Evolutionary conservation across 2,888 invertebrate species (phyloP), one percentile per base, ranked within the genome.

Genomic region (Mechanitis messenoides): DNA sequence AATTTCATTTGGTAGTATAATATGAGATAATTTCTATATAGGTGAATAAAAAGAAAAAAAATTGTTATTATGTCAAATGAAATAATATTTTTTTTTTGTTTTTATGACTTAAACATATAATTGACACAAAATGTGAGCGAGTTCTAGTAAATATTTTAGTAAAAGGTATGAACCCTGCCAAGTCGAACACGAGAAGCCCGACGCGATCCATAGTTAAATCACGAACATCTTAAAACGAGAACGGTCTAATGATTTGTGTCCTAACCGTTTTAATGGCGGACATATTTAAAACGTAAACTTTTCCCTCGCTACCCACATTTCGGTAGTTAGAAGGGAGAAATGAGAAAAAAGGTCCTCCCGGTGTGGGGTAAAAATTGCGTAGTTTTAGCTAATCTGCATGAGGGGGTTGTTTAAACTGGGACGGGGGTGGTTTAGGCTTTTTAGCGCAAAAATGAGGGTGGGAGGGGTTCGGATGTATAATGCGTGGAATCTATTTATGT

Each of bases 371-470:
- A 92, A 92, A 92, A 92, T 92, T 91, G 91, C 92, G 92, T 92
- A 92, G 92, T 92, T 92, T 92, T 92, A 92, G 91, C 92, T 92
- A 92, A 92, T 92, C 92, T 91, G 90, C 91, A 91, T 91, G 87
- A 79, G 73, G 76, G 77, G 77, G 78, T 74, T 81, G 74, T 83
- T 84, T 84, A 83, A 84, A 84, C 77, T 77, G 78, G 79, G 75
- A 68, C 73, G 74, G 71, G 76, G 83, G 84, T 76, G 84, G 85
- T 83, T 86, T 86, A 87, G 87, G 87, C 85, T 85, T 88, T 89
- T 89, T 88, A 88, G 87, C 88, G 85, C 86, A 87, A 87, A 87
- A 88, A 87, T 87, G 85, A 81, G 78, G 71, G 72, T 71, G 78
- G 78, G 77, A 81, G 77, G 83, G 83, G 86, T 87, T 85, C 84